Conservation (phyloP, 2,113 vertebrate genomes). For the Felis catus region DNA sequence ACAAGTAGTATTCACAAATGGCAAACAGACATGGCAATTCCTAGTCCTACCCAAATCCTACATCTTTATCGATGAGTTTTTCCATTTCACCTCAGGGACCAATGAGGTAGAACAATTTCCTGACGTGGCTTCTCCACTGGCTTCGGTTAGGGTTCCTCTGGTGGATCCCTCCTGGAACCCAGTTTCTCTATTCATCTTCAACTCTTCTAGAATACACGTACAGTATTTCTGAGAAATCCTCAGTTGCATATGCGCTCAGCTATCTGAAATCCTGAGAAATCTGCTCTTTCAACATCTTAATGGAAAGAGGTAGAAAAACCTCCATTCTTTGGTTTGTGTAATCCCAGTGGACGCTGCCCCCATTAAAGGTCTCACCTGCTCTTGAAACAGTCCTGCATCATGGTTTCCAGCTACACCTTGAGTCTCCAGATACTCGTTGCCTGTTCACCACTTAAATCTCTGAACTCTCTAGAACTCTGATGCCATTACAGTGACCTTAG, state of each 20-base stretch:
- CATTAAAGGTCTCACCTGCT: neutral
- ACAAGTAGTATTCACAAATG: slow-evolving; percentile 31
- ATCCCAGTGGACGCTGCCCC: neutral
- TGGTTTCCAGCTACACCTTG: neutral
- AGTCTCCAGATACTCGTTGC: neutral
- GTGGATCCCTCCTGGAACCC: neutral
- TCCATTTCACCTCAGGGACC: neutral
- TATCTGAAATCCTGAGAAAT: neutral
- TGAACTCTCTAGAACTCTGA: neutral
- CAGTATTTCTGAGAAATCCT: neutral
- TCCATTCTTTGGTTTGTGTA: neutral
- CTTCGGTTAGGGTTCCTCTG: neutral
- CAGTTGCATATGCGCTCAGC: neutral
- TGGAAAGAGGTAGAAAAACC: neutral
- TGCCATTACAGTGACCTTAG: neutral
- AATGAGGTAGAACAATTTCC: neutral
- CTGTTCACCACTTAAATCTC: neutral
- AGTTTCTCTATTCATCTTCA: neutral
- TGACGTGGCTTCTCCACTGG: neutral
- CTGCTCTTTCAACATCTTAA: neutral
- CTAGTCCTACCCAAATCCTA: neutral
- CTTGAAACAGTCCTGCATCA: neutral
- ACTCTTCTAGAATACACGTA: neutral
- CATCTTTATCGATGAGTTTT: neutral
- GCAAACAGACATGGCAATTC: slow-evolving; percentile 9